Conservation (phyloP, 2,797 vertebrate species). For the Pseudochirops cupreus region DNA sequence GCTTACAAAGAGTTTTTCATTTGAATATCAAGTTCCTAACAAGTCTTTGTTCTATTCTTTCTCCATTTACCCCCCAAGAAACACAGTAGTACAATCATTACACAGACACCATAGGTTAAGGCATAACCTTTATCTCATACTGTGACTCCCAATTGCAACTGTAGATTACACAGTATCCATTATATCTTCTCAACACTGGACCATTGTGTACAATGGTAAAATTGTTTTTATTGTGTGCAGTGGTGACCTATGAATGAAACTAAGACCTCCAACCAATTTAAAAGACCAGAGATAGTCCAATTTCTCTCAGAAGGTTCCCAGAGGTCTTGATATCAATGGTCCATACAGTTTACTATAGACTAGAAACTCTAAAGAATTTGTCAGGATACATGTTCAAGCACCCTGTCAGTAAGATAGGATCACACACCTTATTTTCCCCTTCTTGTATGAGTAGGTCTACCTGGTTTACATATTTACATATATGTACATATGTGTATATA, state of each 20-base stretch:
- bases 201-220: background rate
- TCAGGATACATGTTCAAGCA: background rate
- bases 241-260: background rate
- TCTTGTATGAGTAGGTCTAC: background rate
- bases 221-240: background rate
- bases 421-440: background rate
- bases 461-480: background rate
- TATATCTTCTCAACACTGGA: background rate
- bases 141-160: background rate
- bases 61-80: background rate
- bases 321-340: background rate
- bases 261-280: background rate
- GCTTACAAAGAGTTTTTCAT: constrained; percentile 58
- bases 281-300: background rate
- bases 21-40: constrained; percentile 47
- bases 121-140: background rate
- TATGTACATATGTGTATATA: no score
- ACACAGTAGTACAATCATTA: background rate
- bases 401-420: background rate
- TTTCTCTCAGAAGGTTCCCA: background rate
- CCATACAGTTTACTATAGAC: background rate
- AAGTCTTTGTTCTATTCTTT: constrained; percentile 57
- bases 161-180: background rate
- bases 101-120: background rate
- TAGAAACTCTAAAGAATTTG: background rate